These are phyloP conservation scores for Argyresthia goedartella DNA, from an alignment of 2,888 invertebrate genomes.

Conservation along the genomic window DNA sequence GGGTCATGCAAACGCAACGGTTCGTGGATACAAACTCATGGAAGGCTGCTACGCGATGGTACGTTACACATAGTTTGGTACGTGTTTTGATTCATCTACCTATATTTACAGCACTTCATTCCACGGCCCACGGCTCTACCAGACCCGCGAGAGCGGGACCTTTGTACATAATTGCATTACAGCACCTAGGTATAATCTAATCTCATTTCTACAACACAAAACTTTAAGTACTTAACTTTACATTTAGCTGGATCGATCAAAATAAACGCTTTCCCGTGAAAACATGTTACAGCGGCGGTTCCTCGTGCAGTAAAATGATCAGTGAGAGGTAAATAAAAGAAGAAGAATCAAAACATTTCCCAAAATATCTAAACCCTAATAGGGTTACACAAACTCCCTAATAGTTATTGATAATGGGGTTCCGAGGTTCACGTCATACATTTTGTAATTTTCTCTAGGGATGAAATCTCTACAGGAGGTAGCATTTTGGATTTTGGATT, in stretches of 20 bases:
- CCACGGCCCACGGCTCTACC: not conserved
- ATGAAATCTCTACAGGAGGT: not conserved
- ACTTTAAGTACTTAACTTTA: no score
- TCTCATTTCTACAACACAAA: no score
- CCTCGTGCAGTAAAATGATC: no score
- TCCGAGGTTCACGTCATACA: not conserved
- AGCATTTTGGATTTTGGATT: not conserved
- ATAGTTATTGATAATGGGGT: not conserved
- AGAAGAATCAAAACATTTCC: slow-evolving; percentile 7
- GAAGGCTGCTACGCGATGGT: no score
- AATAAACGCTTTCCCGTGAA: no score
- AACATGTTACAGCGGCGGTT: no score
- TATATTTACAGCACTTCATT: not conserved
- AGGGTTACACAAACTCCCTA: slow-evolving; percentile 37
- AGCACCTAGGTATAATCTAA: no score
- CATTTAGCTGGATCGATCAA: no score
- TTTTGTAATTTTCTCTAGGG: no score
- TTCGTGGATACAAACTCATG: slow-evolving; percentile 4
- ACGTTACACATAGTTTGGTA: not conserved
- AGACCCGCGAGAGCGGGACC: no score
- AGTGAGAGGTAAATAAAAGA: no score
- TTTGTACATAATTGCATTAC: no score
- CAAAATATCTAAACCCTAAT: slow-evolving; percentile 10
- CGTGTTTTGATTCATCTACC: not conserved
- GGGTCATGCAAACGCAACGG: slow-evolving; percentile 62